phyloP scores from a whole-genome alignment of 2,113 vertebrate species.

The Pseudonaja textilis region DNA sequence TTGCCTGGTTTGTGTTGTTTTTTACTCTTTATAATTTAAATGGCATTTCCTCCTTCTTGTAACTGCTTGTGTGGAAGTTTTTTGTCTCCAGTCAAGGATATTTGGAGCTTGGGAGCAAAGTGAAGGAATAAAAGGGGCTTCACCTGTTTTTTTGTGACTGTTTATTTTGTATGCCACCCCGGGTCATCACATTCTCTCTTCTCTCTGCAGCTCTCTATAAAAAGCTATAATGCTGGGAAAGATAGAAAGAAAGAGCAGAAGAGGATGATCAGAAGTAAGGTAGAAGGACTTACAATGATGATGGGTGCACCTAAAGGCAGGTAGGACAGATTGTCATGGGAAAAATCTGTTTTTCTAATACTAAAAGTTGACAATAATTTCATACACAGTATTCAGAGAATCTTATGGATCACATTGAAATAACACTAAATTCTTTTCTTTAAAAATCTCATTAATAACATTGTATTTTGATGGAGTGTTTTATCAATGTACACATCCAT shows the following conservation, averaged over 20 bases:
- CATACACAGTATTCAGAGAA: neutral
- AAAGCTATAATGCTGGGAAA: neutral
- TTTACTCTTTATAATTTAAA: too few relatives aligned
- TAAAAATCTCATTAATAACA: neutral
- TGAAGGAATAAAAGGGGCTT: too few relatives aligned
- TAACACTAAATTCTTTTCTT: neutral
- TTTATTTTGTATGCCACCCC: too few relatives aligned
- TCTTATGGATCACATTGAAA: neutral
- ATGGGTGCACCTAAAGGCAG: neutral
- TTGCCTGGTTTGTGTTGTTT: too few relatives aligned
- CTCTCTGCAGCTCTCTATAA: neutral
- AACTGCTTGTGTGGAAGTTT: too few relatives aligned
- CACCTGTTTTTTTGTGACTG: too few relatives aligned
- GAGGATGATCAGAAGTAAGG: neutral
- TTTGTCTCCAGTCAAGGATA: too few relatives aligned
- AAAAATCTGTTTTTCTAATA: neutral
- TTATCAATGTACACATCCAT: neutral
- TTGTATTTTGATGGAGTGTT: neutral
- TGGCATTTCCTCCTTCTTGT: too few relatives aligned
- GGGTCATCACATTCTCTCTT: neutral
- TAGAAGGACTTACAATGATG: neutral
- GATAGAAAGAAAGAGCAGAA: neutral
- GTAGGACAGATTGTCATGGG: neutral
- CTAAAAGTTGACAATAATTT: neutral
- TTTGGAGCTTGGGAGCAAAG: too few relatives aligned